Evolutionary conservation across 2,888 invertebrate species (phyloP), one percentile per base, ranked within the genome.

Genomic region (Drosophila kuntzei): DNA sequence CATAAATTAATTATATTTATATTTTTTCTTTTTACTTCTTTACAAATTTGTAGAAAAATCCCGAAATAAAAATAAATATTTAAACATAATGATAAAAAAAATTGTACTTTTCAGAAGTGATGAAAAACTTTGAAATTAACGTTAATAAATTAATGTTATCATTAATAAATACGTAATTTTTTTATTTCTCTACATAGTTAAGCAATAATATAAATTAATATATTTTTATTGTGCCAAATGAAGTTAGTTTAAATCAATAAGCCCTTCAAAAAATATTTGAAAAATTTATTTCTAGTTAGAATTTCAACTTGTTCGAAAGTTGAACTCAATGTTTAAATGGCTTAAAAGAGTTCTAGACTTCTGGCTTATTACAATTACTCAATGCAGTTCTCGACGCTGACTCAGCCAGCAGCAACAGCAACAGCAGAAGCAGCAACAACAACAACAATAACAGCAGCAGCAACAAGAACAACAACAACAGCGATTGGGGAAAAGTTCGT

Each of bases 401-500:
- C 59, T 75, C 75, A 67, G 66, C 29, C 57, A 22, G 36, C 53
- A 72, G 16, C 32, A 34, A 41, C 34, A 71, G 9, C 44, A 29
- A 41, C n/a, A 29, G 18, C 12, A 5, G 16, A 14, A 43, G 11
- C 29, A 44, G 32, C 53, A 67, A 12, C 41, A 43, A 4, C 36
- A 54, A 37, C 36, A 59, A 41, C 37, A 43, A 51, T 43, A 57
- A 18, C 25, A 43, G 14, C 27, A 43, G 27, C 50, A 47, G 14
- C 67, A 51, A 12, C 46, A 32, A 16, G 18, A 46, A n/a, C 8
- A 57, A 3, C 41, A 43, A 14, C 37, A 63, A 9, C 27, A 51
- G 16, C 65, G 41, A 59, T 62, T 72, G 65, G 70, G 60, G 36
- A 80, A 86, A 87, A 80, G 84, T 87, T 82, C 87, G 82, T 80